Base-by-base conservation (phyloP, 1,140 invertebrate species). In the Tetramorium alpestre region DNA sequence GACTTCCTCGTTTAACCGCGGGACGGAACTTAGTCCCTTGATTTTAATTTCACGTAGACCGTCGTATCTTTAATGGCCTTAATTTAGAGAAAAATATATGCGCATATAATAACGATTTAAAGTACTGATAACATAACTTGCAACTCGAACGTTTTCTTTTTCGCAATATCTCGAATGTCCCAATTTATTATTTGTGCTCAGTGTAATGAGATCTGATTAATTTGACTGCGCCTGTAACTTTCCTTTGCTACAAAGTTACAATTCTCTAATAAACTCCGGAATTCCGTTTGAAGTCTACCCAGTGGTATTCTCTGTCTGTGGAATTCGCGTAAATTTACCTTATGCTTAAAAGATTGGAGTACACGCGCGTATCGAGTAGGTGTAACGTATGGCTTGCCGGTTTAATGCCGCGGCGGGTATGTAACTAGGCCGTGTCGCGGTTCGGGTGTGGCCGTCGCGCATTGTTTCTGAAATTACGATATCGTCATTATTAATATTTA, bases 401-500 rank as follows among this genome's bases (percentile, higher is more conserved):
- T 75, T 78, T 90, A 89, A 89, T 80, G 77, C 11, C 85, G 77
- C 38, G 72, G 22, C 62, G 65, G 8, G 86, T 67, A 89, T 85
- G 88, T 85, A 90, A 88, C 89, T 90, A 85, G 86, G 90, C 78
- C 87, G 87, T 62, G 86, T 70, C 75, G 86, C 78, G 85, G 85
- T 93, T 94, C 91, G 93, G 91, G 92, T 91, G 93, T 93, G 92
- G 85, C 92, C 76, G 90, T 87, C 90, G 85, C 89, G 91, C 91
- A 91, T 91, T 90, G 92, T 93, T 91, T 93, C 81, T 82, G 70
- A 92, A 94, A 94, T 94, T 92, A 92, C 92, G 87, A 91, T 94
- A 94, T 94, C 92, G 92, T 92, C 88, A 91, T 93, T 94, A 94
- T 94, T 93, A 93, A 94, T 94, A 94, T 94, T 95, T 93, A 94